phyloP scores from a whole-genome alignment of 2,113 vertebrate species.

The Australoheros scitulus region DNA sequence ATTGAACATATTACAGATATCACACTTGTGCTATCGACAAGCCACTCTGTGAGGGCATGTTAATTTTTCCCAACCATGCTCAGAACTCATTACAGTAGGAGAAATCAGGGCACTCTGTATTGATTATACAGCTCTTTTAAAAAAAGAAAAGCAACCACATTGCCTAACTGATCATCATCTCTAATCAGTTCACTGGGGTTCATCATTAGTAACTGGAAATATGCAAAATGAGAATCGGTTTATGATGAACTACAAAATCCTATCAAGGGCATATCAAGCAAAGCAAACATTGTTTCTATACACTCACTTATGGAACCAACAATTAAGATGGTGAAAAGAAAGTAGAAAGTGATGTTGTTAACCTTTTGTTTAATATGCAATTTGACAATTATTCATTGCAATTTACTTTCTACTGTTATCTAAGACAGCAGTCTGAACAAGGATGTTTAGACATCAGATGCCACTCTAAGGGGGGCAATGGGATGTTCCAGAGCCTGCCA shows the following conservation, averaged over 20 bases:
- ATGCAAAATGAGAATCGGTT: constrained; percentile 11
- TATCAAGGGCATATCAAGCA: neutral
- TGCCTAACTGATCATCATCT: constrained; percentile 26
- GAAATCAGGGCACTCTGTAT: constrained; percentile 51
- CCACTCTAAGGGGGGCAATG: neutral
- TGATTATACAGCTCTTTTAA: constrained; percentile 46
- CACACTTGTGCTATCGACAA: constrained; percentile 60
- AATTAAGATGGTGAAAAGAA: neutral
- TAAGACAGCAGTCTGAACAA: neutral
- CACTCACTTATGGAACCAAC: neutral
- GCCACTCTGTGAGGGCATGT: constrained; percentile 52
- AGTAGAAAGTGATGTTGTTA: neutral
- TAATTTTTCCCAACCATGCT: constrained; percentile 55
- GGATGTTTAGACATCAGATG: neutral
- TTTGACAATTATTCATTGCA: neutral
- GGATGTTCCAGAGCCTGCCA: neutral
- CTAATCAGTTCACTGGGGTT: constrained; percentile 42
- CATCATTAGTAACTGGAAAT: constrained; percentile 9
- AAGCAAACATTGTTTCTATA: neutral
- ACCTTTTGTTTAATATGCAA: neutral
- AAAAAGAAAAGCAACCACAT: constrained; percentile 6
- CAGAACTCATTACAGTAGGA: constrained; percentile 43
- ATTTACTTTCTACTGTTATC: neutral
- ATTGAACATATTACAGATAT: constrained; percentile 73
- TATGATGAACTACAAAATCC: neutral